These are phyloP conservation scores for Ciconia nigra DNA, from an alignment of 2,797 vertebrate species.

Conservation along the genomic window DNA sequence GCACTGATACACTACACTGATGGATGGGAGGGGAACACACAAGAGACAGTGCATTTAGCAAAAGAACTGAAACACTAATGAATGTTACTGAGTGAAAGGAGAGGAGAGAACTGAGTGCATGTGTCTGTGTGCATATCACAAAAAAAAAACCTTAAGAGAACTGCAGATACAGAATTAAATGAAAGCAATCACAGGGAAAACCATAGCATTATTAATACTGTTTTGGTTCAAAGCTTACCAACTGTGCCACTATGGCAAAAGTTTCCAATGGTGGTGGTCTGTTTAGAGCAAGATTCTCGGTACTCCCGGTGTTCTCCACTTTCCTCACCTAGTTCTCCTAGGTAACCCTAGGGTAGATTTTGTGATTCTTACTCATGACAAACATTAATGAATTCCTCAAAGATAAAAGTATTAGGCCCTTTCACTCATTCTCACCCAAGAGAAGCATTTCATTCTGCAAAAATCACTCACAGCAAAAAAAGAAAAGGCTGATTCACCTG, in stretches of 20 bases:
- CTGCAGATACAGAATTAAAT: neutral
- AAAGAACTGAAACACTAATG: neutral
- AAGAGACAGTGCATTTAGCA: neutral
- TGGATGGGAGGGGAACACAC: too few species aligned
- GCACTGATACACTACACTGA: neutral
- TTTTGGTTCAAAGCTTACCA: neutral
- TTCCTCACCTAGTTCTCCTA: neutral
- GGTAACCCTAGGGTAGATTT: neutral
- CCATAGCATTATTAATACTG: neutral
- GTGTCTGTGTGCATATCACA: neutral
- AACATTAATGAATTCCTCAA: neutral
- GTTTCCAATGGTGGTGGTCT: neutral
- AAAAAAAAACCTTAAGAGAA: neutral
- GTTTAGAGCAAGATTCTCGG: neutral
- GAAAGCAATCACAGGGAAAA: neutral
- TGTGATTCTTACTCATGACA: neutral
- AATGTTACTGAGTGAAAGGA: neutral
- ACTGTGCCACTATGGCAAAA: rapidly evolving
- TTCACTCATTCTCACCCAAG: neutral
- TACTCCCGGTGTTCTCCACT: neutral
- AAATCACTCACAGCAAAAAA: neutral
- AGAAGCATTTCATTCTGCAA: neutral
- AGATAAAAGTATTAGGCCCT: neutral
- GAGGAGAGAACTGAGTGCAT: neutral
- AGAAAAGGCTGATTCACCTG: neutral